Base-by-base conservation (phyloP, 2,888 invertebrate species). In the Cosmorhoe ocellata region DNA sequence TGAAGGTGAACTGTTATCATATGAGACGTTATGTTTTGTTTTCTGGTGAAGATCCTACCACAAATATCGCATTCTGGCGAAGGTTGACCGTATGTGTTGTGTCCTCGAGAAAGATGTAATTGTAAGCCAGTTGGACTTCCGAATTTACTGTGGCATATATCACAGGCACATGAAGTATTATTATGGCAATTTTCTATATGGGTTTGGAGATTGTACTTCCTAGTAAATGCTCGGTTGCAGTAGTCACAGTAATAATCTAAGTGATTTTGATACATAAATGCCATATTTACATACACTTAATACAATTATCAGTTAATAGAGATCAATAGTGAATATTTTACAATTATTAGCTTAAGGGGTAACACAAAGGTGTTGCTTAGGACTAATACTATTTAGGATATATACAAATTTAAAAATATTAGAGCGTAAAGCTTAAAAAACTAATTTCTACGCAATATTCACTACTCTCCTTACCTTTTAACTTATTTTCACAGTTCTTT, bases 1-100 rank as follows among this genome's bases (percentile, higher is more conserved):
- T 79, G 81, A 0, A 83, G 51, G 54, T 87, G 87, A 0, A 81
- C 79, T 0, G 83, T 83, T 0, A 79, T 72, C 84, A 88, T 87
- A 13, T 88, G 87, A 0, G 84, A 81, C 0, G 68, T 70, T 0
- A 87, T 78, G n/a, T 84, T 87, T 32, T 84, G 84, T 63, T 83
- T 86, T 44, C 87, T 70, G 0, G 80, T 79, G 28, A 87, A 87
- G 0, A 83, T 76, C 5, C 83, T 58, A 0, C 87, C 86, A 14
- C 87, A 88, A 0, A 83, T 28, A 14, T 87, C 86, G 18, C 87
- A 88, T 58, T 88, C 86, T 0, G 88, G 87, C 5, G 69, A 75
- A 0, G 80, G 68, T 36, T 83, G 74, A 0, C 66, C 62, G 11
- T 68, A 67, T 0, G 73, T 64, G 30, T 88, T 88, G 48, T 88